Base-by-base conservation (phyloP, 1,140 invertebrate genomes). In the Cherax destructor region DNA sequence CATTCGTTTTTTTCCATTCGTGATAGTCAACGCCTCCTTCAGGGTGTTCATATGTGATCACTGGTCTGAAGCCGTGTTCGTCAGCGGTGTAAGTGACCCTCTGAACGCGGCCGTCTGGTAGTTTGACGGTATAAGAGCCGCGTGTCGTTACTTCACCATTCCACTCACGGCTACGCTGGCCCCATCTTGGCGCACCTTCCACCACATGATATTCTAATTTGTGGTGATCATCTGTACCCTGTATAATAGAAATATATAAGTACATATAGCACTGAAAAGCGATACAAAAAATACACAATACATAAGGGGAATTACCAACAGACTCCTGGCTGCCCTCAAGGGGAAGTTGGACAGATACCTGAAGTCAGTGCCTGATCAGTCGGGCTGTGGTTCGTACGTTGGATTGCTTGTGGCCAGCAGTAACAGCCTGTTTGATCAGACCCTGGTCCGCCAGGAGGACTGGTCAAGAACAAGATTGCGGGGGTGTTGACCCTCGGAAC, bases 151-250 rank as follows among this genome's bases (percentile, higher is more conserved):
- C 30, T 3, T 61, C 77, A 50, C 81, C 86, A 59, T 59, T 88
- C 86, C 74, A 69, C 77, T 88, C 86, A 41, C 79, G 77, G 1
- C 78, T 56, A 41, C 86, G 69, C 30, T 88, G 77, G 13, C 56
- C 13, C 86, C 86, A 88, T 24, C 78, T n/a, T 7, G 86, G 41
- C 24, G 41, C 47, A 10, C 56, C 59, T n/a, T 88, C 78, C 56
- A 88, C 78, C 86, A 88, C 77, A n/a, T 78, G 78, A 78, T 88
- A 88, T 59, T 88, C 86, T 61, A 80, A 88, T 18, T 69, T 30
- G 59, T 88, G 81, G 59, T 78, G 77, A 30, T 41, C n/a, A 30
- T 41, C 47, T 10, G 56, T 10, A n/a, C 86, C 86, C 86, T 88
- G 86, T 18, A 41, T 59, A 61, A 21, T 2, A 50, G 16, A 50